Percentiles rank a stretch among this genome's conserved stretches.
Evolutionary conservation across 2,888 invertebrate species (phyloP).

Genomic region (Drosophila melanosoma): DNA sequence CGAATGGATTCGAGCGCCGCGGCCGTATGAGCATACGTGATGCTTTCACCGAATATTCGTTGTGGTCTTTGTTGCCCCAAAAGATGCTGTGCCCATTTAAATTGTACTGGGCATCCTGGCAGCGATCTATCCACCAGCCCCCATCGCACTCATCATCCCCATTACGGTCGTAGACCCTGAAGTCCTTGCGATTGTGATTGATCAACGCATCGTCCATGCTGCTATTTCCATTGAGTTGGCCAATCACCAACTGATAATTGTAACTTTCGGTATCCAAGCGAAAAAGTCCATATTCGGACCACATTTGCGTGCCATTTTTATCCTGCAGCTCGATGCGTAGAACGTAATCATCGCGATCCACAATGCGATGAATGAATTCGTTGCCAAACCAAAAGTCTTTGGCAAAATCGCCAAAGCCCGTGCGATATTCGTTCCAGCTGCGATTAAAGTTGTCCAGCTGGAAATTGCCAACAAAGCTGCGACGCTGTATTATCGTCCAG

Average conservation of each 20-base stretch:
- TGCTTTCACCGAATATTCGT: constrained; percentile 86
- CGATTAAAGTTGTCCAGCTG: constrained; percentile 86
- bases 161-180: constrained; percentile 84
- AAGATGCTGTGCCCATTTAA: constrained; percentile 85
- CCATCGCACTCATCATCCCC: constrained; percentile 86
- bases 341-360: constrained; percentile 83
- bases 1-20: constrained; percentile 20
- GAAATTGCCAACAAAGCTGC: constrained; percentile 76
- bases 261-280: constrained; percentile 84
- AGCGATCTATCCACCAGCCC: constrained; percentile 87
- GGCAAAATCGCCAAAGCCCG: constrained; percentile 86
- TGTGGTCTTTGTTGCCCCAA: constrained; percentile 87
- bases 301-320: constrained; percentile 85
- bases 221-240: constrained; percentile 82
- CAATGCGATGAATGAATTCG: constrained; percentile 86
- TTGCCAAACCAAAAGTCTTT: constrained; percentile 88
- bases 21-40: constrained; percentile 85
- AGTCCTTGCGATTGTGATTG: constrained; percentile 86
- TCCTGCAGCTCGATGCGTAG: constrained; percentile 86
- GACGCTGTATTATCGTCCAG: constrained; percentile 87
- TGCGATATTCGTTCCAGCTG: constrained; percentile 86
- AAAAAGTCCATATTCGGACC: constrained; percentile 86
- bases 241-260: constrained; percentile 85
- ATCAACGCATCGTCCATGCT: constrained; percentile 86
- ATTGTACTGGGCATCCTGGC: constrained; percentile 75